Evolutionary conservation across 1,140 invertebrate species (phyloP).

Genomic region (Bombus consobrinus): DNA sequence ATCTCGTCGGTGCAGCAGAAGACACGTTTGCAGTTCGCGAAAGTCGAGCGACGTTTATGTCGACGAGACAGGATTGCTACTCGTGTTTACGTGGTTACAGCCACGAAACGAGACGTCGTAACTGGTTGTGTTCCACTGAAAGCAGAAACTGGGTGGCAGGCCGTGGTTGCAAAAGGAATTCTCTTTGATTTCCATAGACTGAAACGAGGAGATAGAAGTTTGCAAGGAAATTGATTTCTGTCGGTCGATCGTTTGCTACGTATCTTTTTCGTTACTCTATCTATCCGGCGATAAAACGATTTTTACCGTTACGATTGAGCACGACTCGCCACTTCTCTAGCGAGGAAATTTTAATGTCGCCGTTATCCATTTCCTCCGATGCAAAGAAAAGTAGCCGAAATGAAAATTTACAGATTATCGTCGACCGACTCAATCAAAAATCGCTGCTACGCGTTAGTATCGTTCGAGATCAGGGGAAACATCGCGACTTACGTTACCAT

Average conservation of each 20-base stretch:
- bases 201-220: background rate
- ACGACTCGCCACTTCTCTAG: background rate
- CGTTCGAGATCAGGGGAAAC: background rate
- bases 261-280: background rate
- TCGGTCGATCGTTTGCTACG: background rate
- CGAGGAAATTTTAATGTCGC: background rate
- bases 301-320: too few species aligned
- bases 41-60: constrained; percentile 46
- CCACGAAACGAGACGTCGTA: constrained; percentile 6
- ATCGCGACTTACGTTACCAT: constrained; percentile 37
- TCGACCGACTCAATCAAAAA: background rate
- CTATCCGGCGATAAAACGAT: background rate
- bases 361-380: background rate
- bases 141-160: constrained; percentile 5
- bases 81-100: constrained; percentile 11
- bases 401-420: constrained; percentile 8
- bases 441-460: background rate
- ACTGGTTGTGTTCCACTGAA: constrained; percentile 18
- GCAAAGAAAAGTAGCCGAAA: background rate
- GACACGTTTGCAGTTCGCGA: constrained; percentile 40
- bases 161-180: background rate
- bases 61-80: constrained; percentile 24
- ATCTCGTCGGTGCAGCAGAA: constrained; percentile 46
- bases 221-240: background rate
- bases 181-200: background rate